phyloP scores from a whole-genome alignment of 2,888 invertebrate species.

The Drosophila siamana region DNA sequence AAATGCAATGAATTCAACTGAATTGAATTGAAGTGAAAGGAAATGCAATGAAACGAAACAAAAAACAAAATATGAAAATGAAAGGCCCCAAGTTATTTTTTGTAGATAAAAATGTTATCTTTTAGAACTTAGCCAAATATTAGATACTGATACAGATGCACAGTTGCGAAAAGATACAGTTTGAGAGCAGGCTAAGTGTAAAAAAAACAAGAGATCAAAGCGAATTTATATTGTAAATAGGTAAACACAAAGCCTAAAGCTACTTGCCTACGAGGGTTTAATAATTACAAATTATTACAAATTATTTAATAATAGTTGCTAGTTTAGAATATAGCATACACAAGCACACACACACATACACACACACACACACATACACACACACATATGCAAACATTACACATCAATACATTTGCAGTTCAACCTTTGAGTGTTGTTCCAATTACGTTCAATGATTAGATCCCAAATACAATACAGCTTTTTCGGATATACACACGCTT shows the following conservation, averaged over 20 bases:
- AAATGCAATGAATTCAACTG: slow-evolving; percentile 33
- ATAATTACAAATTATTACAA: slow-evolving; percentile 54
- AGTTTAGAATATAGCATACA: slow-evolving; percentile 63
- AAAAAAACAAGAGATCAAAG: slow-evolving; percentile 67
- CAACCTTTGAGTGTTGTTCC: slow-evolving; percentile 40
- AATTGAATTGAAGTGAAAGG: slow-evolving; percentile 23
- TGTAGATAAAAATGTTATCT: slow-evolving; percentile 81
- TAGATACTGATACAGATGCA: slow-evolving; percentile 60
- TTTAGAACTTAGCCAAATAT: slow-evolving; percentile 81
- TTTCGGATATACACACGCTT: slow-evolving; percentile 44
- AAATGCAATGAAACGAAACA: slow-evolving; percentile 13
- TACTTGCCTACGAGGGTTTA: slow-evolving; percentile 50
- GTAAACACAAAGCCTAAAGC: slow-evolving; percentile 56
- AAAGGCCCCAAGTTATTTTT: slow-evolving; percentile 71
- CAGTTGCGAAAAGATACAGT: slow-evolving; percentile 35
- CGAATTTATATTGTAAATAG: slow-evolving; percentile 81
- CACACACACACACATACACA: slow-evolving; percentile 1
- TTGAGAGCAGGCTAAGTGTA: slow-evolving; percentile 51
- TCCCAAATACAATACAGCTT: slow-evolving; percentile 39
- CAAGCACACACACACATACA: slow-evolving; percentile 26
- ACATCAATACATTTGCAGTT: slow-evolving; percentile 5
- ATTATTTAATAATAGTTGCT: slow-evolving; percentile 69
- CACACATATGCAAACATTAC: too few relatives aligned
- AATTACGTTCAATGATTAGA: slow-evolving; percentile 44
- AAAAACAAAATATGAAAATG: slow-evolving; percentile 10